Evolutionary conservation across 1,140 invertebrate species (phyloP).

Genomic region (Tetragonula clypearis): DNA sequence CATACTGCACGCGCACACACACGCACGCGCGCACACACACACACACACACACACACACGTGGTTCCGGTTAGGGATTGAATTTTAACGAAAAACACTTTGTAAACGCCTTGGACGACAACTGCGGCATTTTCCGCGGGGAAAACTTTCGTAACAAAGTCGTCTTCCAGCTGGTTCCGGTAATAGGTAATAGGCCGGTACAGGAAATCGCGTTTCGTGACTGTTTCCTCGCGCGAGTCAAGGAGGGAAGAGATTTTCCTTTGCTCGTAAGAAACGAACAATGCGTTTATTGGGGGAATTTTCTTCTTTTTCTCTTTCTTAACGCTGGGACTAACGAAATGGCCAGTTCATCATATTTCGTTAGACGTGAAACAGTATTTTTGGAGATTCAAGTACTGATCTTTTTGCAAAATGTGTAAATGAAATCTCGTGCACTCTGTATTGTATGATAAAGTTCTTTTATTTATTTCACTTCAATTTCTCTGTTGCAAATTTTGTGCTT

Average conservation of each 20-base stretch:
- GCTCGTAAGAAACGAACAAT: neutral
- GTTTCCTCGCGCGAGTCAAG: neutral
- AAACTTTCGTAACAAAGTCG: neutral
- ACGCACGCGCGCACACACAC: neutral
- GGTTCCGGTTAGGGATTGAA: constrained; percentile 31
- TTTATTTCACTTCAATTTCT: too few species aligned
- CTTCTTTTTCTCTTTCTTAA: neutral
- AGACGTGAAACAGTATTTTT: too few species aligned
- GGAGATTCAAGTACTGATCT: too few species aligned
- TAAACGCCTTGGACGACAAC: neutral
- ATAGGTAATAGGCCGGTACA: neutral
- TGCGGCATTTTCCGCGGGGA: neutral
- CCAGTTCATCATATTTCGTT: too few species aligned
- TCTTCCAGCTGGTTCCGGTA: neutral
- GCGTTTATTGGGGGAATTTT: neutral
- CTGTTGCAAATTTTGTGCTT: too few species aligned
- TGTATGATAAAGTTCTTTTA: too few species aligned
- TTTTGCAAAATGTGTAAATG: too few species aligned
- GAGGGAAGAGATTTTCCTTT: too few species aligned
- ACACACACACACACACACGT: neutral
- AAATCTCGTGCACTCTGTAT: too few species aligned
- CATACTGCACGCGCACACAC: constrained; percentile 22
- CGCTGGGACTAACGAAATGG: too few species aligned
- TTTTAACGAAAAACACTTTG: constrained; percentile 51
- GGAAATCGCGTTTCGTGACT: neutral